phyloP scores from a whole-genome alignment of 2,113 vertebrate species.

The Epinephelus fuscoguttatus region DNA sequence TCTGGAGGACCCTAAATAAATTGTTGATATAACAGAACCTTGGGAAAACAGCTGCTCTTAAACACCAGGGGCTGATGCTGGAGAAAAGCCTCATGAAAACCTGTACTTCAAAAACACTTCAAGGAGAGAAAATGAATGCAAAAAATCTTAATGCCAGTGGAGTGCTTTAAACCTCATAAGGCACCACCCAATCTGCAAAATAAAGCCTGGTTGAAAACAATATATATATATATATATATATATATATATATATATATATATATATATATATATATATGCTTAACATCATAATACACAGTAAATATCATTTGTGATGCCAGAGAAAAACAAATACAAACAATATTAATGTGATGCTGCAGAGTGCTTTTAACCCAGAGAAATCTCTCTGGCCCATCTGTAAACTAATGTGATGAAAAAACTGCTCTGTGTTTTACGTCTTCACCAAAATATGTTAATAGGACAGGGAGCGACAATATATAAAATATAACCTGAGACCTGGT shows the following conservation, averaged over 20 bases:
- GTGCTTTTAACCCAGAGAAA: background rate
- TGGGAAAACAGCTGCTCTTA: slow-evolving; percentile 64
- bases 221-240: no score
- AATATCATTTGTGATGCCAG: background rate
- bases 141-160: slow-evolving; percentile 4
- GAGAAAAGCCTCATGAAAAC: slow-evolving; percentile 36
- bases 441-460: background rate
- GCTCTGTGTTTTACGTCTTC: background rate
- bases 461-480: background rate
- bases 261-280: background rate
- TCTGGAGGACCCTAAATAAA: slow-evolving; percentile 61
- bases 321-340: slow-evolving; percentile 5
- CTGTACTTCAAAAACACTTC: slow-evolving; percentile 22
- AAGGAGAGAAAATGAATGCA: slow-evolving; percentile 20
- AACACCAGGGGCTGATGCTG: slow-evolving; percentile 29
- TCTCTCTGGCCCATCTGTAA: background rate
- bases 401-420: background rate
- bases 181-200: slow-evolving; percentile 2
- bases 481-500: background rate
- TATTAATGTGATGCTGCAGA: background rate
- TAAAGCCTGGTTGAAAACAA: background rate
- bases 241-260: no score
- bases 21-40: slow-evolving; percentile 52
- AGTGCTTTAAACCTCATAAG: slow-evolving; percentile 9
- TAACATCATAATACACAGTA: background rate